Percentiles rank a stretch among this genome's conserved stretches.
phyloP scores from a whole-genome alignment of 37 sponge, comb jelly and placozoan species.

The Corticium candelabrum region DNA sequence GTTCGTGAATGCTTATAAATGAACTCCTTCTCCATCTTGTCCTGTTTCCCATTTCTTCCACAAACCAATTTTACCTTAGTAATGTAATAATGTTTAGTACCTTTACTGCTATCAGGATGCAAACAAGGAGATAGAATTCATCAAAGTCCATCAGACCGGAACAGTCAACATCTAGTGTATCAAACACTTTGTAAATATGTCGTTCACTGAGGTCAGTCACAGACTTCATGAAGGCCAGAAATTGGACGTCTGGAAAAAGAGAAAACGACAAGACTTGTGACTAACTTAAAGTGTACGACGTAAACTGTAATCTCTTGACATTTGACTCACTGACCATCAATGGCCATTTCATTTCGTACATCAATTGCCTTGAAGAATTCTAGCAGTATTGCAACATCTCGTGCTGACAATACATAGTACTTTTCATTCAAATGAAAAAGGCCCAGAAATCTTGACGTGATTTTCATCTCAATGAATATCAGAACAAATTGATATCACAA shows the following conservation, averaged over 20 bases:
- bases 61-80: background rate
- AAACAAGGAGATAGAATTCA: slow-evolving; percentile 82
- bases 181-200: slow-evolving; percentile 73
- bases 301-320: background rate
- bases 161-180: slow-evolving; percentile 77
- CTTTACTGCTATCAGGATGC: slow-evolving; percentile 74
- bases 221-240: slow-evolving; percentile 63
- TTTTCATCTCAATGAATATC: slow-evolving; percentile 41
- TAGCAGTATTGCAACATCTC: slow-evolving; percentile 45
- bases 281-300: no score
- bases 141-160: slow-evolving; percentile 76
- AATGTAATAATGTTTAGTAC: background rate
- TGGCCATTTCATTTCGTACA: slow-evolving; percentile 61
- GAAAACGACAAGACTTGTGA: background rate
- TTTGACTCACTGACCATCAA: slow-evolving; percentile 47
- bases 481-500: no score
- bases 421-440: slow-evolving; percentile 63
- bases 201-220: slow-evolving; percentile 64
- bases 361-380: slow-evolving; percentile 66
- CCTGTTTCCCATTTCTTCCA: slow-evolving; percentile 25
- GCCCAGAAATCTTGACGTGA: slow-evolving; percentile 39
- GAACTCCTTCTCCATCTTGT: slow-evolving; percentile 78
- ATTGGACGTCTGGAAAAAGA: slow-evolving; percentile 58
- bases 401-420: slow-evolving; percentile 59
- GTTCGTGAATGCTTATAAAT: slow-evolving; percentile 79